Percentiles rank a stretch among this genome's conserved stretches.
These are phyloP conservation scores for Nesoenas mayeri DNA, from an alignment of 2,113 vertebrate species.

Conservation along the genomic window DNA sequence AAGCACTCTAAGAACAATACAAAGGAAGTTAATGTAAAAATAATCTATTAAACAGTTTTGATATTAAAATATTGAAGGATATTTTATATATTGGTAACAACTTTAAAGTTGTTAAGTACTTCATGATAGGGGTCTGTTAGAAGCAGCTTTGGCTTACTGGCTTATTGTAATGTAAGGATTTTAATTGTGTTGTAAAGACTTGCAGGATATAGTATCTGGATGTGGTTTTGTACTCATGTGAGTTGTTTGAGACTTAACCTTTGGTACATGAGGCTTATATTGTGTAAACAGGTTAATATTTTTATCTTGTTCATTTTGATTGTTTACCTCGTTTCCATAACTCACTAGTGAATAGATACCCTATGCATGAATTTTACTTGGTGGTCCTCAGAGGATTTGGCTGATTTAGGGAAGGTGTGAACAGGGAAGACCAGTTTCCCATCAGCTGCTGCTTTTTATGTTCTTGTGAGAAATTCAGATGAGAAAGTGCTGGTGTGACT, in stretches of 20 bases:
- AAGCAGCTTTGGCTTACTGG: background rate
- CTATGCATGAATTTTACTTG: background rate
- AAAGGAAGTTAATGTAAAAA: background rate
- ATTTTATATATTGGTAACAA: background rate
- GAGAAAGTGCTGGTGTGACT: background rate
- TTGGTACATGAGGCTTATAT: background rate
- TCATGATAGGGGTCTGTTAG: background rate
- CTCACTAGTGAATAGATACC: background rate
- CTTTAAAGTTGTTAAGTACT: background rate
- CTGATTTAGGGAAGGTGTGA: background rate
- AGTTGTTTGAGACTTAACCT: background rate
- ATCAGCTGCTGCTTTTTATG: background rate
- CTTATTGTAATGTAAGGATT: background rate
- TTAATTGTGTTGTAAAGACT: background rate
- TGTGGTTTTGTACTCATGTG: background rate
- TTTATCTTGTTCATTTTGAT: background rate
- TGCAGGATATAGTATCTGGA: background rate
- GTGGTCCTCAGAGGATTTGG: background rate
- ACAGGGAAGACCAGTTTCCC: background rate
- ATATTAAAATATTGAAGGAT: background rate
- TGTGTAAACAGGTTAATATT: background rate
- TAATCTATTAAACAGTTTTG: background rate
- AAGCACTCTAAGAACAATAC: background rate
- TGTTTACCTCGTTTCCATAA: background rate
- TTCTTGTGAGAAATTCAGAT: background rate